Conservation (phyloP, 2,797 vertebrate species). For the Anguilla pacifica region DNA sequence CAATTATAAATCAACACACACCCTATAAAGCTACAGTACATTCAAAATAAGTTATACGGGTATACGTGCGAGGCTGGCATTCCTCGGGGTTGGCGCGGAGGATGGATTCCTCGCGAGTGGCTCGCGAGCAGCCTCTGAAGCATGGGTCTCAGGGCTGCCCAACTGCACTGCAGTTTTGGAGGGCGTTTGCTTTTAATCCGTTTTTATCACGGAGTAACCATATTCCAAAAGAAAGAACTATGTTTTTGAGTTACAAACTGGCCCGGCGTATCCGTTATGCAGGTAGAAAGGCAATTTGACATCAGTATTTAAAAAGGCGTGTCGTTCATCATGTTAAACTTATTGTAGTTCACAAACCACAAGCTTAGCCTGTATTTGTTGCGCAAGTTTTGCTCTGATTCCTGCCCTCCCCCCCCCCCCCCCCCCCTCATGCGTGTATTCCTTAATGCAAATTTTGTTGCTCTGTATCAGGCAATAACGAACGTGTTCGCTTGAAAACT, state of each 20-base stretch:
- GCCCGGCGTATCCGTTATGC: background rate
- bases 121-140: background rate
- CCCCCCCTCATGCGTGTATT: background rate
- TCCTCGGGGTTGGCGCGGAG: background rate
- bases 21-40: background rate
- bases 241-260: background rate
- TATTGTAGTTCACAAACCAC: background rate
- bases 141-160: background rate
- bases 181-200: background rate
- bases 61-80: background rate
- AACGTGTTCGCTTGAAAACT: background rate
- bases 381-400: background rate
- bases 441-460: background rate
- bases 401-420: too few species aligned
- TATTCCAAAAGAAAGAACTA: background rate
- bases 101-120: background rate
- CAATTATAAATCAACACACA: background rate
- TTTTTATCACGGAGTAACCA: background rate
- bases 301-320: background rate
- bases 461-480: background rate
- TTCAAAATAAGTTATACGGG: background rate
- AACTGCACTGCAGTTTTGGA: background rate
- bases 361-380: background rate
- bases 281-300: background rate
- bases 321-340: background rate